phyloP scores from a whole-genome alignment of 2,113 vertebrate genomes.

The Morone saxatilis region DNA sequence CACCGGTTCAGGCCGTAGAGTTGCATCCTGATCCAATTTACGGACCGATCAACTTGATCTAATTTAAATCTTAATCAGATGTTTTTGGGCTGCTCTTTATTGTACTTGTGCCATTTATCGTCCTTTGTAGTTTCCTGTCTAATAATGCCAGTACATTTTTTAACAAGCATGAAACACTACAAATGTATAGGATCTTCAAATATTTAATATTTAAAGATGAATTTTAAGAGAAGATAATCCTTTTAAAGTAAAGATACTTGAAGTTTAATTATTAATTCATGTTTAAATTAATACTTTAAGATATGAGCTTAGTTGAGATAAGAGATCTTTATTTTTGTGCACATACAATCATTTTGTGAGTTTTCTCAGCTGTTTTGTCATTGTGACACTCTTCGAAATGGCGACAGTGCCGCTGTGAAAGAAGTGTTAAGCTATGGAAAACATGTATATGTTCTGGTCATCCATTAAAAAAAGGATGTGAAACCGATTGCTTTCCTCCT shows the following conservation, averaged over 20 bases:
- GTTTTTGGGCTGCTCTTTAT: slow-evolving; percentile 1
- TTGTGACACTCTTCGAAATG: slow-evolving; percentile 3
- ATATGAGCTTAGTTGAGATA: no score
- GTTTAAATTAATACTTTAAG: neutral
- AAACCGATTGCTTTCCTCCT: slow-evolving; percentile 56
- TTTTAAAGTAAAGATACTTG: neutral
- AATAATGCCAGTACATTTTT: neutral
- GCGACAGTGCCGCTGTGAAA: neutral
- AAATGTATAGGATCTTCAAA: neutral
- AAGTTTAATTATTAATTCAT: neutral
- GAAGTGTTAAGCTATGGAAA: neutral
- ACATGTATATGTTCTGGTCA: slow-evolving; percentile 10
- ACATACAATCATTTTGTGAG: neutral
- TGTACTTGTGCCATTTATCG: slow-evolving; percentile 44
- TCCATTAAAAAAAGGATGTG: slow-evolving; percentile 70
- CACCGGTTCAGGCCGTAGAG: slow-evolving; percentile 28
- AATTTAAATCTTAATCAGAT: neutral
- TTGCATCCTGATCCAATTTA: slow-evolving; percentile 20
- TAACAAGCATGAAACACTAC: slow-evolving; percentile 3
- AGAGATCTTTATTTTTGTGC: no score
- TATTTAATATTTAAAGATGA: slow-evolving; percentile 6
- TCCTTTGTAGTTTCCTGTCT: slow-evolving; percentile 21
- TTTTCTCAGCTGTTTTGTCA: neutral
- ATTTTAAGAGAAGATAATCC: slow-evolving; percentile 1
- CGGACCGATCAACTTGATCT: neutral